phyloP scores from a whole-genome alignment of 2,888 invertebrate genomes.

The Lymantria dispar region DNA sequence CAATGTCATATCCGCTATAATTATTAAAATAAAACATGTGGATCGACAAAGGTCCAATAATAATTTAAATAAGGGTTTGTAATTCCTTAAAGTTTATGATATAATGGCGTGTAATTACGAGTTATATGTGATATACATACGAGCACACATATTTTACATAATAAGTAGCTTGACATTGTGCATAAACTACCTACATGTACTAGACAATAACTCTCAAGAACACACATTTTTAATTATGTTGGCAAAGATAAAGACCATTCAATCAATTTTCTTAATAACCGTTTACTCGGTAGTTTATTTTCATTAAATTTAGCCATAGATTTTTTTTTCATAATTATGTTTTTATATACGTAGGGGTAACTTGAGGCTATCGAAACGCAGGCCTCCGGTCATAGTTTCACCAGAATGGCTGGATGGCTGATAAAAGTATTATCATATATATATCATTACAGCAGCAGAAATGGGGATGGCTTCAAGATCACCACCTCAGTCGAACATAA shows the following conservation, averaged over 20 bases:
- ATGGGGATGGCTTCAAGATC: too few species aligned
- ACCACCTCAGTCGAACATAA: too few species aligned
- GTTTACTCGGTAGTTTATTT: neutral
- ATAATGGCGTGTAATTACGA: constrained; percentile 36
- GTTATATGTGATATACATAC: constrained; percentile 22
- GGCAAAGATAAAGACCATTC: neutral
- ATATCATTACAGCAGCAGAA: too few species aligned
- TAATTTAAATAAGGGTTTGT: constrained; percentile 21
- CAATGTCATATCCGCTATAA: constrained; percentile 8
- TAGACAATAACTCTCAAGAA: constrained; percentile 11
- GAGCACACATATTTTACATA: constrained; percentile 40
- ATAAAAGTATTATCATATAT: too few species aligned
- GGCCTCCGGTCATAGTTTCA: too few species aligned
- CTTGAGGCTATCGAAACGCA: too few species aligned
- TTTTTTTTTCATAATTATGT: neutral
- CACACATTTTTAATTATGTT: constrained; percentile 2
- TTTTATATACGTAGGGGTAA: too few species aligned
- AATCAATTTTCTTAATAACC: constrained; percentile 2
- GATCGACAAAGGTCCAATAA: constrained; percentile 28
- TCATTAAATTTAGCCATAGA: neutral
- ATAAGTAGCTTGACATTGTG: constrained; percentile 30
- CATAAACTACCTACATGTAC: constrained; percentile 7
- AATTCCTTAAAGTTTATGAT: constrained; percentile 37
- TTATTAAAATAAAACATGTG: constrained; percentile 7
- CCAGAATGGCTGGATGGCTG: too few species aligned